Percentiles rank a stretch among this genome's conserved stretches.
Evolutionary conservation across 1,140 invertebrate genomes (phyloP).

Genomic region (Plectrocnemia conspersa): DNA sequence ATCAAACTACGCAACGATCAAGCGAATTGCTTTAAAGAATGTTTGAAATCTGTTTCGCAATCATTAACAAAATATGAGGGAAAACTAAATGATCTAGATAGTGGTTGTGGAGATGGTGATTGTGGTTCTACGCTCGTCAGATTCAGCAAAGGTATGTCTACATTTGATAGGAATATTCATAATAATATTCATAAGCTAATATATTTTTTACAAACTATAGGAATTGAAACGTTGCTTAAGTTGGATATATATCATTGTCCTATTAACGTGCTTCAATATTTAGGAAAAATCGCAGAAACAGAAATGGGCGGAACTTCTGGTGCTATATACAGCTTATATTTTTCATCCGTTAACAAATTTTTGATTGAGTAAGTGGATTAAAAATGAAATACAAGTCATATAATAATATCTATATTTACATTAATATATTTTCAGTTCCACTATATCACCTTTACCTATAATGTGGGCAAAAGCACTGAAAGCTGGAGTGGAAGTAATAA

Average conservation of each 20-base stretch:
- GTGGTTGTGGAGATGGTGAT: conserved; percentile 76
- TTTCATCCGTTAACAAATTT: conserved; percentile 57
- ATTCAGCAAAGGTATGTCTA: conserved; percentile 55
- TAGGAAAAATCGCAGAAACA: conserved; percentile 58
- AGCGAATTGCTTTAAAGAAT: conserved; percentile 45
- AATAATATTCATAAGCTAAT: not conserved
- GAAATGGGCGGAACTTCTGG: conserved; percentile 70
- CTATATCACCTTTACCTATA: conserved; percentile 34
- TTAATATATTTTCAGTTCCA: conserved; percentile 33
- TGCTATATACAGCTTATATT: conserved; percentile 66
- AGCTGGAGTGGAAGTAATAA: conserved; percentile 55
- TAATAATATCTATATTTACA: conserved; percentile 5
- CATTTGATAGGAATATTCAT: not conserved
- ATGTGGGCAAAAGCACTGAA: conserved; percentile 52
- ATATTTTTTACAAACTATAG: conserved; percentile 33
- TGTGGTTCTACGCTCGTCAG: conserved; percentile 69
- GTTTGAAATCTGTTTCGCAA: conserved; percentile 50
- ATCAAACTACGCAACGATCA: conserved; percentile 41
- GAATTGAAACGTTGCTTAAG: conserved; percentile 42
- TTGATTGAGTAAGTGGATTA: conserved; percentile 39
- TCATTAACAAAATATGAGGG: conserved; percentile 55
- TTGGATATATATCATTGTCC: conserved; percentile 44
- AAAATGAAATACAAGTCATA: conserved; percentile 17
- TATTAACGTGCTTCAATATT: conserved; percentile 47
- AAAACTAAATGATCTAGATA: conserved; percentile 66